Conservation (phyloP, 2,113 vertebrate genomes). For the Sporophila hypoxantha region DNA sequence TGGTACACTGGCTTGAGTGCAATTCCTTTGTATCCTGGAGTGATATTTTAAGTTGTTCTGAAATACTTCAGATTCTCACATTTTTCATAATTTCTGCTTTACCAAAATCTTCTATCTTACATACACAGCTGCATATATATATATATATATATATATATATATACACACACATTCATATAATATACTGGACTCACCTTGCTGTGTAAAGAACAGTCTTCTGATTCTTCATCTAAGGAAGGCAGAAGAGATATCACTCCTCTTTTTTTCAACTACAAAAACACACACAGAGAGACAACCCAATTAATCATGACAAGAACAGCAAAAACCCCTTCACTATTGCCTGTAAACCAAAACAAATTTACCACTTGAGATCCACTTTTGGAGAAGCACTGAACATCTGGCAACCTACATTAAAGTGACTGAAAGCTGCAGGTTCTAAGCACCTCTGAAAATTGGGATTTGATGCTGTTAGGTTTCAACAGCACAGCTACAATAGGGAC, state of each 20-base stretch:
- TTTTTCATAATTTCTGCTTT: not conserved
- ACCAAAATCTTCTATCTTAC: not conserved
- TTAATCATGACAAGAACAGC: not conserved
- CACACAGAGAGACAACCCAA: not conserved
- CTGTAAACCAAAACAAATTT: not conserved
- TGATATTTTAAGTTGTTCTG: not conserved
- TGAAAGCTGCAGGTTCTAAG: not conserved
- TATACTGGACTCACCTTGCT: slow-evolving; percentile 55
- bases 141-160: not conserved
- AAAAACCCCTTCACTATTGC: not conserved
- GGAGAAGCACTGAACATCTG: not conserved
- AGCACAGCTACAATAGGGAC: not conserved
- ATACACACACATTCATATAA: not conserved
- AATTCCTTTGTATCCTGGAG: not conserved
- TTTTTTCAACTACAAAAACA: slow-evolving; percentile 57
- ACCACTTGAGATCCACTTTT: not conserved
- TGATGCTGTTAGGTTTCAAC: not conserved
- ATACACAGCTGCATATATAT: not conserved
- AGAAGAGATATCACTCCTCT: slow-evolving; percentile 58
- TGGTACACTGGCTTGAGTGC: not conserved
- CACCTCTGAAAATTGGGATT: not conserved
- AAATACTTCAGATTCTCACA: not conserved
- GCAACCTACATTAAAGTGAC: not conserved
- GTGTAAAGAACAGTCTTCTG: slow-evolving; percentile 60
- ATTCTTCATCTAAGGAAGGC: slow-evolving; percentile 69